A percentile compares a stretch with the other conserved stretches of the same genome.
Evolutionary conservation across 1,140 invertebrate species (phyloP).

Genomic region (Adoxophyes honmai): DNA sequence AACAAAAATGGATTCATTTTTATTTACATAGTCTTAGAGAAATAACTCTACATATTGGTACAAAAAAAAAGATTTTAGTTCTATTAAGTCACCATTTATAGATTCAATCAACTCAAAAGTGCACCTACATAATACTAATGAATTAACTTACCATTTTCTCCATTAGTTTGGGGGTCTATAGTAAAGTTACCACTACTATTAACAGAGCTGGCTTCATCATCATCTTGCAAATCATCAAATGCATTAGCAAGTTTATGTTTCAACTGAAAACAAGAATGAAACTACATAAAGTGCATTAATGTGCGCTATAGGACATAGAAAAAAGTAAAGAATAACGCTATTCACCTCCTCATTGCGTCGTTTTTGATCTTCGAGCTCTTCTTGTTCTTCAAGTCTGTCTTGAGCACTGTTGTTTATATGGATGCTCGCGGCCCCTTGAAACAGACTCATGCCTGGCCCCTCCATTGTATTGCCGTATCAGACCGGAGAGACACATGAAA

Average conservation of each 20-base stretch:
- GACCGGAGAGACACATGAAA: not conserved
- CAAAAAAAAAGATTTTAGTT: no score
- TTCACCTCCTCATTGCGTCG: conserved; percentile 77
- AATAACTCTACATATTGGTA: no score
- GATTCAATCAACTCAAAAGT: no score
- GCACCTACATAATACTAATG: no score
- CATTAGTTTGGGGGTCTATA: conserved; percentile 52
- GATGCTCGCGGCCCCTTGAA: conserved; percentile 77
- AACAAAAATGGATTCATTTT: no score
- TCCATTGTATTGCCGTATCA: conserved; percentile 53
- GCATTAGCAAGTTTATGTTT: conserved; percentile 76
- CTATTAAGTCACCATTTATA: no score
- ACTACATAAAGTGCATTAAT: conserved; percentile 11
- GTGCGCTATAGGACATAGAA: not conserved
- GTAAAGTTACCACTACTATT: conserved; percentile 72
- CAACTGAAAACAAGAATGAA: conserved; percentile 56
- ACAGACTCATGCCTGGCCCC: conserved; percentile 78
- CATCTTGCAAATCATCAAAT: conserved; percentile 78
- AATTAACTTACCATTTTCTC: conserved; percentile 27
- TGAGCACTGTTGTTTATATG: conserved; percentile 77
- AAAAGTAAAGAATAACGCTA: not conserved
- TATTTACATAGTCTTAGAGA: no score
- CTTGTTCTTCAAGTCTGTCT: conserved; percentile 77
- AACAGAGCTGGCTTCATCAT: conserved; percentile 77
- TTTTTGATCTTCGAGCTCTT: conserved; percentile 78